A percentile compares a stretch with the other conserved stretches of the same genome.
These are phyloP conservation scores for Zingel zingel DNA, from an alignment of 2,113 vertebrate genomes.

Conservation along the genomic window DNA sequence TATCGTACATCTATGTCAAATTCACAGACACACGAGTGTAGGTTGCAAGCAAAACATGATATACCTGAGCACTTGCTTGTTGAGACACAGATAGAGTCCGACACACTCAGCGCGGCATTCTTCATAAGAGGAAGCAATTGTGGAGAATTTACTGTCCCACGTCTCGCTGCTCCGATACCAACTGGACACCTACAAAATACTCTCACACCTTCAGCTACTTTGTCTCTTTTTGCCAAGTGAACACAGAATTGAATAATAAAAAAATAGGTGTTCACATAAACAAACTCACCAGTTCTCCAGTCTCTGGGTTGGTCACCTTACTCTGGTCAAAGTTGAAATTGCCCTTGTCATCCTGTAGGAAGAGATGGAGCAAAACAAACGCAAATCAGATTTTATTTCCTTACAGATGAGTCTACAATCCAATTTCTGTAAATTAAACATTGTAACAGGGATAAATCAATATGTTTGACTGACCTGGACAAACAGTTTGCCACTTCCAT, in stretches of 20 bases:
- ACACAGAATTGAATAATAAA: not conserved
- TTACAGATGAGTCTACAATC: not conserved
- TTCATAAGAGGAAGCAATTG: slow-evolving; percentile 92
- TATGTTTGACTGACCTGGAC: slow-evolving; percentile 85
- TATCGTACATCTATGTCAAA: not conserved
- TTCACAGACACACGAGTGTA: not conserved
- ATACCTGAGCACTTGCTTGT: slow-evolving; percentile 88
- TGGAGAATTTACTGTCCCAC: slow-evolving; percentile 95
- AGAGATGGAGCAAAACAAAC: not conserved
- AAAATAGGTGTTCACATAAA: not conserved
- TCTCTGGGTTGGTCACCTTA: slow-evolving; percentile 90
- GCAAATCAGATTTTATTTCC: not conserved
- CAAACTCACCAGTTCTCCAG: slow-evolving; percentile 86
- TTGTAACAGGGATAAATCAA: not conserved
- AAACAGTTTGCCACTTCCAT: slow-evolving; percentile 93
- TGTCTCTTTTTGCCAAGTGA: not conserved
- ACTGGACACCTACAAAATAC: slow-evolving; percentile 85
- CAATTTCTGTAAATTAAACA: not conserved
- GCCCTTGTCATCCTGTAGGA: slow-evolving; percentile 86
- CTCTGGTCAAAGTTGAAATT: slow-evolving; percentile 89
- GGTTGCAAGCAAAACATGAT: not conserved
- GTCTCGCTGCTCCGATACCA: slow-evolving; percentile 93
- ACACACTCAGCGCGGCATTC: slow-evolving; percentile 94
- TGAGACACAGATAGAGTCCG: slow-evolving; percentile 92
- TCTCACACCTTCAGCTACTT: not conserved